Evolutionary conservation across 30 jellyfish, hydroid and myxozoan genomes (phyloP), one percentile per base, ranked within the genome.

Genomic region (Pelagia noctiluca): DNA sequence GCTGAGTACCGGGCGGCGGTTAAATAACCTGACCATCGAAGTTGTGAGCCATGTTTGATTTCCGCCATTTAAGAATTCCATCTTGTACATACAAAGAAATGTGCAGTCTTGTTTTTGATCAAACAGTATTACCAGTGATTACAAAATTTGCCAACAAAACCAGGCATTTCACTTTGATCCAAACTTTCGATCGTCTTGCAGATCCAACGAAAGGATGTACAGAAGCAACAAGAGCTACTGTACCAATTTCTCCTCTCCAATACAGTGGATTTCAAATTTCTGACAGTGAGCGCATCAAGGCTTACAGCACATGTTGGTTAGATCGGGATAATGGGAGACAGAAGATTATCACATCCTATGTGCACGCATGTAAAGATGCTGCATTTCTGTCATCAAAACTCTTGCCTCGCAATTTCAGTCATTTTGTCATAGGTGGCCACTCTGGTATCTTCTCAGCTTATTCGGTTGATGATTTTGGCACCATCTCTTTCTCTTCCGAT

Each of bases 151-250:
- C 74, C 8, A 25, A 61, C 23, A 12, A n/a, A 61, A 25, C 11
- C 25, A n/a, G 74, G 28, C 74, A 61, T 25, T 61, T 61, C 23
- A 61, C 74, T 12, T 19, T 47, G 61, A 16, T 61, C 23, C 28
- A 61, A 13, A 25, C 74, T 10, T 61, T 61, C 32, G 64, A 67
- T 66, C 8, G 80, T 12, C 0, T 65, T 66, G 65, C 69, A 12
- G 83, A 46, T 71, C 76, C n/a, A 71, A 71, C 83, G 19, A 71
- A 71, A 46, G 83, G 83, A 13, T 71, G 83, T 35, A 46, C 71
- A 12, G 71, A 71, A 46, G 32, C 83, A 19, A 71, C 83, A 8
- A 23, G 80, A 29, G 80, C 80, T 21, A 8, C 80, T 8, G 80
- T 66, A 10, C 65, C 80, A 21, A 29, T 66, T 26, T 66, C 80